These are phyloP conservation scores for Omphaloscelis lunosa DNA, from an alignment of 2,888 invertebrate species.

Conservation along the genomic window DNA sequence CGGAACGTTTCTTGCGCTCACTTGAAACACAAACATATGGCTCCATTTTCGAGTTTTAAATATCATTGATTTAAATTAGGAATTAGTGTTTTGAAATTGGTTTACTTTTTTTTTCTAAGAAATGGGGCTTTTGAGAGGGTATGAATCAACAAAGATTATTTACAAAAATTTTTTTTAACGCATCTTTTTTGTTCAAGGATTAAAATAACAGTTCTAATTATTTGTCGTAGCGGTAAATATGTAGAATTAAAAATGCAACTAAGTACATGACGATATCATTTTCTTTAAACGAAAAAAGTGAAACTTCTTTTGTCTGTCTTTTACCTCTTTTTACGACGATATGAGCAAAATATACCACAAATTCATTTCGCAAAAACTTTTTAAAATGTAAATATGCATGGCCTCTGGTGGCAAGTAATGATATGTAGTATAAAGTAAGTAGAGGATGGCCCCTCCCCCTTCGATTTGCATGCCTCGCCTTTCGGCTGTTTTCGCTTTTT, in stretches of 20 bases:
- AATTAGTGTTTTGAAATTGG: slow-evolving; percentile 51
- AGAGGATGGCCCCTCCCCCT: slow-evolving; percentile 50
- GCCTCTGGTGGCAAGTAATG: slow-evolving; percentile 45
- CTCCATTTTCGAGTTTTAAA: slow-evolving; percentile 38
- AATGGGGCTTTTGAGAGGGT: background rate
- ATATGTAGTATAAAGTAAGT: slow-evolving; percentile 38
- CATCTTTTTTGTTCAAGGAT: background rate
- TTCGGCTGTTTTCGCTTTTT: slow-evolving; percentile 46
- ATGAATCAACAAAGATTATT: slow-evolving; percentile 16
- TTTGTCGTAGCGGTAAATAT: background rate
- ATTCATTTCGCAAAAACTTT: slow-evolving; percentile 39
- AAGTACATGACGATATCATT: background rate
- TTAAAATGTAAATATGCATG: slow-evolving; percentile 47
- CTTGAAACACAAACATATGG: slow-evolving; percentile 62
- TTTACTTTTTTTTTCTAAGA: slow-evolving; percentile 38
- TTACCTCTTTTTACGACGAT: background rate
- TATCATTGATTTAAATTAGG: slow-evolving; percentile 60
- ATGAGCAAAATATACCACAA: slow-evolving; percentile 23
- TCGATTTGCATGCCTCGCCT: slow-evolving; percentile 62
- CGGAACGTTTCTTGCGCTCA: slow-evolving; percentile 64
- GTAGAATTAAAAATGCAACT: background rate
- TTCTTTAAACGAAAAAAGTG: background rate
- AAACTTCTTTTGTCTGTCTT: background rate
- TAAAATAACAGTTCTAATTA: background rate
- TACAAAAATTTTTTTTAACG: background rate